Evolutionary conservation across 2,888 invertebrate genomes (phyloP), one percentile per base, ranked within the genome.

Genomic region (Andrena bicolor): DNA sequence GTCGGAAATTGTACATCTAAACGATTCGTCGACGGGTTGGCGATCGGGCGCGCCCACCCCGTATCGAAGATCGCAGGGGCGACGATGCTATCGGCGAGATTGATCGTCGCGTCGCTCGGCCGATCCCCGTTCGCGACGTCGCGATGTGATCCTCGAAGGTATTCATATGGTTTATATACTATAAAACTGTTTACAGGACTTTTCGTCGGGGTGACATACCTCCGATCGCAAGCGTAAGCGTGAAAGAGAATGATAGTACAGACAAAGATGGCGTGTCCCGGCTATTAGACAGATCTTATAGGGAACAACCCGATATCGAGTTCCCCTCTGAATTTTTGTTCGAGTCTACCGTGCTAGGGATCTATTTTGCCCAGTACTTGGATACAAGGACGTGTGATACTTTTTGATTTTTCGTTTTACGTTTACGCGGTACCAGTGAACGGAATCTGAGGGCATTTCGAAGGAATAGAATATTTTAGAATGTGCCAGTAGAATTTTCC

Each of bases 151-250:
- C 83, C 75, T 60, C 82, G 64, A 82, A 23, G 53, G 66, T 74
- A 28, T 41, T 75, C 68, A 82, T 71, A 77, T 77, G 53, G 76
- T 76, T 82, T 75, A 75, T 68, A 32, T 78, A 53, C 48, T 75
- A 49, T 78, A 30, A 68, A 77, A 83, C 78, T 83, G 83, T 83
- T 83, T 83, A 68, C 83, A 83, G 83, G 83, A 56, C 30, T 69
- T 71, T 63, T 56, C 63, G 74, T 82, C 71, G 77, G 64, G 64
- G 82, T 82, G 71, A 69, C 20, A 69, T 60, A 83, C 56, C 83
- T 83, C 72, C 77, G 83, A 83, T 20, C 51, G 35, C 73, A 66
- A 82, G 30, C 70, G 82, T 82, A 74, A 71, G 70, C 30, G 64
- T 82, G 66, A 70, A 75, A 26, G 26, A 71, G 60, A 69, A n/a